Evolutionary conservation across 1,140 invertebrate genomes (phyloP).

Genomic region (Meloidogyne exigua): DNA sequence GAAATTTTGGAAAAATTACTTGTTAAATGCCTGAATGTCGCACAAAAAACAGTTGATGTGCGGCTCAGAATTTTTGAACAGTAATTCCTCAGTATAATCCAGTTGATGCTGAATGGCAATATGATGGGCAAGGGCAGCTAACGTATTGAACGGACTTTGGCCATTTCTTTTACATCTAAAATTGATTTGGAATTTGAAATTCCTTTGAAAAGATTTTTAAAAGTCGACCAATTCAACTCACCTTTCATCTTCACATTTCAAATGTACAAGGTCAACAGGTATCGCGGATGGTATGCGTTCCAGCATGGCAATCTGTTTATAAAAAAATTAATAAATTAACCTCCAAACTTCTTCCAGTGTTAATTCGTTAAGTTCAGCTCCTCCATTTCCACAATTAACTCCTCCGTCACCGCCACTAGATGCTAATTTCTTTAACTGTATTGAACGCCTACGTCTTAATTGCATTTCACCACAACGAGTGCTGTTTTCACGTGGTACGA

Average conservation of each 20-base stretch:
- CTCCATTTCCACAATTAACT: conserved; percentile 7
- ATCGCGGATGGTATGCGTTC: conserved; percentile 32
- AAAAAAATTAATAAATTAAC: not conserved
- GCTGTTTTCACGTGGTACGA: conserved; percentile 30
- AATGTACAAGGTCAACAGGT: conserved; percentile 16
- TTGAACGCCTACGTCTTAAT: conserved; percentile 24
- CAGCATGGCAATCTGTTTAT: conserved; percentile 27
- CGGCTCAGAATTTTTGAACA: conserved; percentile 14
- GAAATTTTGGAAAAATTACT: conserved; percentile 6
- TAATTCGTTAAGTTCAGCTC: conserved; percentile 1
- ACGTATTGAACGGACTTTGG: conserved; percentile 15
- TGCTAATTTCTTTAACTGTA: conserved; percentile 11
- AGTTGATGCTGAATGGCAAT: conserved; percentile 32
- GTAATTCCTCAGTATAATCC: conserved; percentile 7
- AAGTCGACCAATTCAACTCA: not conserved
- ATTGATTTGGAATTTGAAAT: not conserved
- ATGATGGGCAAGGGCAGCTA: conserved; percentile 32
- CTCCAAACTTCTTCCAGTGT: not conserved
- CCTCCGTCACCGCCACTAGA: not conserved
- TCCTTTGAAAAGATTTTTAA: not conserved
- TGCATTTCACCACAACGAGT: conserved; percentile 38
- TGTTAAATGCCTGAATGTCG: conserved; percentile 7
- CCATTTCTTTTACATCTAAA: not conserved
- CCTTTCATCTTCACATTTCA: conserved; percentile 20
- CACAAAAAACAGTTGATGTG: conserved; percentile 21